A percentile compares a stretch with the other conserved stretches of the same genome.
Evolutionary conservation across 2,888 invertebrate species (phyloP).

Genomic region (Troilus luridus): DNA sequence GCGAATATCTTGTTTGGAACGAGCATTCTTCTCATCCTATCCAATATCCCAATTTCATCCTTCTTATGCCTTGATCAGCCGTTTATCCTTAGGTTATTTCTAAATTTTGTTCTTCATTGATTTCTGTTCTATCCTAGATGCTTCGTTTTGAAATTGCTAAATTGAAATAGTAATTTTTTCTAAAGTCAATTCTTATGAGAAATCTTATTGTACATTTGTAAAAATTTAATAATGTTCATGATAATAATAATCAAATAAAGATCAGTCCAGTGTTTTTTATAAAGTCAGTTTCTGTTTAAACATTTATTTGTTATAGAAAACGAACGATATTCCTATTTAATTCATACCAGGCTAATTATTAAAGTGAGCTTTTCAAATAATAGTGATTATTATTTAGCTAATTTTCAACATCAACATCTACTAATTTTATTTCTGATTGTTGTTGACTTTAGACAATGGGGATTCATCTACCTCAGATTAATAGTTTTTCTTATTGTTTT

Average conservation of each 20-base stretch:
- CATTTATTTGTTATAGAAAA: not conserved
- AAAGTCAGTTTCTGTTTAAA: not conserved
- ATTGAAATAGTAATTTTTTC: slow-evolving; percentile 15
- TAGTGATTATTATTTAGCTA: slow-evolving; percentile 40
- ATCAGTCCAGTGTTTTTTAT: not conserved
- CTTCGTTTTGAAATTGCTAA: slow-evolving; percentile 1
- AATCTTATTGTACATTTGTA: not conserved
- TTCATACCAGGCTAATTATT: not conserved
- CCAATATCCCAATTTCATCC: not conserved
- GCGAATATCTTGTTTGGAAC: slow-evolving; percentile 33
- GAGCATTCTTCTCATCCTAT: slow-evolving; percentile 18
- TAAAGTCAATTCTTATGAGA: slow-evolving; percentile 6
- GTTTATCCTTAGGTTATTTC: slow-evolving; percentile 26
- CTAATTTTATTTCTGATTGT: slow-evolving; percentile 58
- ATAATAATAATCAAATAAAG: not conserved
- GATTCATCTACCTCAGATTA: slow-evolving; percentile 54
- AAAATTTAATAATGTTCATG: not conserved
- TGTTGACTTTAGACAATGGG: slow-evolving; percentile 58
- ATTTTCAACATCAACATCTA: slow-evolving; percentile 52
- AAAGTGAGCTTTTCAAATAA: slow-evolving; percentile 11
- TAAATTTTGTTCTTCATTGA: slow-evolving; percentile 24
- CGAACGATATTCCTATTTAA: not conserved
- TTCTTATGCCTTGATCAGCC: slow-evolving; percentile 11
- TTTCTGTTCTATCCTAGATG: slow-evolving; percentile 21
- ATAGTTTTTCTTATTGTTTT: slow-evolving; percentile 60